A percentile compares a stretch with the other conserved stretches of the same genome.
phyloP scores from a whole-genome alignment of 2,113 vertebrate species.

The Syngnathus floridae region DNA sequence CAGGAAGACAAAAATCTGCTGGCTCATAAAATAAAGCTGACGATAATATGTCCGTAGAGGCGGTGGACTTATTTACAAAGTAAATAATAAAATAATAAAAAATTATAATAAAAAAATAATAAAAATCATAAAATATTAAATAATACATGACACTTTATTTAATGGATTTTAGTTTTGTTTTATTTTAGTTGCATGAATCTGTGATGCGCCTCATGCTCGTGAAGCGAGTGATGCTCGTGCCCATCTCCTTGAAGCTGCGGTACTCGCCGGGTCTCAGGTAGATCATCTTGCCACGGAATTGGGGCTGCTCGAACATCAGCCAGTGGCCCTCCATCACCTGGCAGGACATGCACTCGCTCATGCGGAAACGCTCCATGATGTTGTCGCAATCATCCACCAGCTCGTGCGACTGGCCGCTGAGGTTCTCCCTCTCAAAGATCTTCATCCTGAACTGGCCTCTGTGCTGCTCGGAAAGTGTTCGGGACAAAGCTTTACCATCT shows the following conservation, averaged over 20 bases:
- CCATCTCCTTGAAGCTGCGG: conserved; percentile 62
- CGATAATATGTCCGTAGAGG: too few species aligned
- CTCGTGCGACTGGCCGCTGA: background rate
- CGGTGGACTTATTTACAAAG: too few species aligned
- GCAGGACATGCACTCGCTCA: conserved; percentile 17
- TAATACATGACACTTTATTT: too few species aligned
- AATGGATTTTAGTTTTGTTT: too few species aligned
- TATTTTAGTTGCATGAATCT: conserved; percentile 20
- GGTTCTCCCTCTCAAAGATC: conserved; percentile 36
- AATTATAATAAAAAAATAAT: too few species aligned
- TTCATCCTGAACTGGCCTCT: conserved; percentile 50
- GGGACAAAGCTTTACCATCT: too few species aligned
- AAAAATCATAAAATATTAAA: too few species aligned
- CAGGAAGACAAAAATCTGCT: too few species aligned
- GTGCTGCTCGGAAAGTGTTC: conserved; percentile 21
- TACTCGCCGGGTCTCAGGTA: conserved; percentile 69
- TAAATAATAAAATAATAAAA: too few species aligned
- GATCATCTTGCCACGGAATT: conserved; percentile 64
- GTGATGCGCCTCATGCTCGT: conserved; percentile 64
- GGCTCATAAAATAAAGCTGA: too few species aligned
- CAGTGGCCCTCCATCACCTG: conserved; percentile 74
- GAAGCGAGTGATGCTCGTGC: conserved; percentile 33
- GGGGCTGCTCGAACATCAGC: conserved; percentile 71
- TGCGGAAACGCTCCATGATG: conserved; percentile 4
- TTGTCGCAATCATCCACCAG: conserved; percentile 3